Evolutionary conservation across 2,113 vertebrate species (phyloP).

Genomic region (Dicentrarchus labrax): DNA sequence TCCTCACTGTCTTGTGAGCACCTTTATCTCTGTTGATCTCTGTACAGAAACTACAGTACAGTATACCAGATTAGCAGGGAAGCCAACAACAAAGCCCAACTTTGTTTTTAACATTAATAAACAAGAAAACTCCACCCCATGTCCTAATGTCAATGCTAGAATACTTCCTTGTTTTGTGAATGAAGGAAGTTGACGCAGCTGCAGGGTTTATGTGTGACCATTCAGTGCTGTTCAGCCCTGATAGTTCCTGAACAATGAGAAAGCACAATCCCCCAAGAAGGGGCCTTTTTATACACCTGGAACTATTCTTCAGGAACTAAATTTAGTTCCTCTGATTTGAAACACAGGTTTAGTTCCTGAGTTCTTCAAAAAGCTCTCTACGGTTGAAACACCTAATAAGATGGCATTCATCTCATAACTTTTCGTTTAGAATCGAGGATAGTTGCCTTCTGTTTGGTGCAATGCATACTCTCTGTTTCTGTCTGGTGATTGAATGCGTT

Average conservation of each 20-base stretch:
- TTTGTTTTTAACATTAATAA: not conserved
- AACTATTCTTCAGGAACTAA: not conserved
- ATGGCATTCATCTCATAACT: not conserved
- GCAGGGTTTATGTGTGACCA: not conserved
- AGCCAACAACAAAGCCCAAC: not conserved
- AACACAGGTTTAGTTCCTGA: not conserved
- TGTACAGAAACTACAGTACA: not conserved
- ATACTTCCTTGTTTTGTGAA: slow-evolving; percentile 41
- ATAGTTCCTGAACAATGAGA: not conserved
- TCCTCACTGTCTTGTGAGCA: not conserved
- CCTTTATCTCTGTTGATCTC: not conserved
- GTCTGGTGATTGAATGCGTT: slow-evolving; percentile 34
- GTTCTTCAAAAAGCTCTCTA: not conserved
- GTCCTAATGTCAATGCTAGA: not conserved
- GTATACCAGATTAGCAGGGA: not conserved
- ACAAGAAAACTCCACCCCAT: not conserved
- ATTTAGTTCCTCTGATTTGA: not conserved
- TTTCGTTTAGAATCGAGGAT: not conserved
- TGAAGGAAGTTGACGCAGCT: slow-evolving; percentile 19
- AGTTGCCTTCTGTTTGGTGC: slow-evolving; percentile 5
- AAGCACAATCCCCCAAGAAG: not conserved
- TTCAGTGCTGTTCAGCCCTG: not conserved
- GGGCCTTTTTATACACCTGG: not conserved
- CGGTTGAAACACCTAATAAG: not conserved
- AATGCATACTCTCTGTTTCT: not conserved